Base-by-base conservation (phyloP, 1,140 invertebrate species). In the Cotesia typhae region DNA sequence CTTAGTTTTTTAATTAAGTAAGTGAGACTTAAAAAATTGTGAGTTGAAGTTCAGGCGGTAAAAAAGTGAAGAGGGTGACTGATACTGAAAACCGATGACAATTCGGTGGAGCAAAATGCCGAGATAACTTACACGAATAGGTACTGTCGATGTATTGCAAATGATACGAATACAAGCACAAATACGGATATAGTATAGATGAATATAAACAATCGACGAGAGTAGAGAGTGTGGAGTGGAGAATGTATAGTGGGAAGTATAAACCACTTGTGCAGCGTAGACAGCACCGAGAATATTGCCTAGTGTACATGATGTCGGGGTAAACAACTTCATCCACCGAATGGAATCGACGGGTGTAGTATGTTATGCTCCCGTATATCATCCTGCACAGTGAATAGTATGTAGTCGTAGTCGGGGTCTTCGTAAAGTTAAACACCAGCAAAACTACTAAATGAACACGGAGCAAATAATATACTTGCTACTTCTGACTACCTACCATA, bases 361-460 rank as follows among this genome's bases (percentile, higher is more conserved):
- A 71, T 71, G 70, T 60, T 65, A 36, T 35, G 12, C 36, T 53
- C 36, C 28, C 28, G 28, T 28, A 28, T 28, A 28, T 28, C 28
- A 28, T 28, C 28, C 28, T 28, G 28, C 28, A 28, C 28, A 28
- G 28, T 28, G 28, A 28, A 28, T 28, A 28, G 28, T 28, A 3
- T 28, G 28, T 28, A 28, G 28, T 28, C 28, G 28, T 28, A 28
- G 28, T 28, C 28, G 28, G 41, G 47, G 60, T 10, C 47, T 51
- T 51, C 51, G 17, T 63, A 14, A 72, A 72, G 65, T 61, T 36
- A 67, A 67, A 67, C 64, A 72, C n/a, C 2, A 20, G 28, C n/a
- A 17, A 67, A 67, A 60, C 52, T 72, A 35, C 65, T 36, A 71
- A 67, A 67, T 72, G 53, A 72, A 67, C 65, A 57, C 67, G 38